A percentile compares a stretch with the other conserved stretches of the same genome.
Evolutionary conservation across 2,888 invertebrate species (phyloP).

Genomic region (Aelia acuminata): DNA sequence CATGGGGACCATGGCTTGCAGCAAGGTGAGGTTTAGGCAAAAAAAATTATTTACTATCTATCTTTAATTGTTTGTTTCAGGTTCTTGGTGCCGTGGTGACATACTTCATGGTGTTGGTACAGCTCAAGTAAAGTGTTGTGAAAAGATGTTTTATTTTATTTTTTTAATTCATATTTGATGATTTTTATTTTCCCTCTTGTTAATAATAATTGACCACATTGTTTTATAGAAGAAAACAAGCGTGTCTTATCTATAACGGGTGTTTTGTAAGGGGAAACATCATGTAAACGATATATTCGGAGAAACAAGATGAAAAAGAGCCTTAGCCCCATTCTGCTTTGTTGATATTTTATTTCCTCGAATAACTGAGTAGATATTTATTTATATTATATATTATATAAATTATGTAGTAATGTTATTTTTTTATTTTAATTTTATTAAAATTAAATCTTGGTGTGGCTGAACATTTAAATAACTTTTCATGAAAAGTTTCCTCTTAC

Average conservation of each 20-base stretch:
- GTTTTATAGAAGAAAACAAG: conserved; percentile 9
- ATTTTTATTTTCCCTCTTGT: background rate
- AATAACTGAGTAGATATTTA: background rate
- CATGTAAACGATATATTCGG: background rate
- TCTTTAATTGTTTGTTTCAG: conserved; percentile 70
- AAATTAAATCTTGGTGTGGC: no score
- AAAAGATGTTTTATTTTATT: background rate
- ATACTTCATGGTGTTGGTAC: conserved; percentile 93
- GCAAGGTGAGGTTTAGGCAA: no score
- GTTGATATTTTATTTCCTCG: background rate
- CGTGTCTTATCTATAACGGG: conserved; percentile 20
- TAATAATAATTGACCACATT: conserved; percentile 11
- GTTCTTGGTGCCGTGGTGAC: conserved; percentile 90
- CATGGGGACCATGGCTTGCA: no score
- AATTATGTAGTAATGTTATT: no score
- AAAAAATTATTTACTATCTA: background rate
- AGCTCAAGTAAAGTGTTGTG: conserved; percentile 78
- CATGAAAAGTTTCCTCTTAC: background rate
- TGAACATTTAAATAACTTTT: background rate
- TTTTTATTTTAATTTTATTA: background rate
- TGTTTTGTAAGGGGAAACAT: background rate
- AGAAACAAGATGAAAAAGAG: background rate
- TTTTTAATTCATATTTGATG: background rate
- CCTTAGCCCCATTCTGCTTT: background rate
- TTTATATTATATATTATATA: no score